Evolutionary conservation across 2,797 vertebrate species (phyloP).

Genomic region (Hipposideros larvatus): DNA sequence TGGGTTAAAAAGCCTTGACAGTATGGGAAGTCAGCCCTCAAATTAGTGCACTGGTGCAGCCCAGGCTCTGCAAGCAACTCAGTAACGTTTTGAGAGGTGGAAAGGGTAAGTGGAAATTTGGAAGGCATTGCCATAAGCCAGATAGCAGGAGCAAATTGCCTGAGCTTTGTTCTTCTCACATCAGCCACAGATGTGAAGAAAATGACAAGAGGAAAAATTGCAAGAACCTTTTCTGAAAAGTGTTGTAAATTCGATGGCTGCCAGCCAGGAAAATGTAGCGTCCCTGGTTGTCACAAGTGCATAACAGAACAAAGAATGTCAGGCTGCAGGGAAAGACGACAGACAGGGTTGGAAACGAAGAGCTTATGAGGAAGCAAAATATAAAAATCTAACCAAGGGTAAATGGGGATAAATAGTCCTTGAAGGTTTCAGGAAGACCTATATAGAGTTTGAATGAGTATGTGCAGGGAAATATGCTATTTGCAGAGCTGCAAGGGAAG

Average conservation of each 20-base stretch:
- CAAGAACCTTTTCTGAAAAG: conserved; percentile 71
- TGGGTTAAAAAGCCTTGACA: not conserved
- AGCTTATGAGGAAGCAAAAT: conserved; percentile 65
- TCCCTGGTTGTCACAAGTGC: conserved; percentile 65
- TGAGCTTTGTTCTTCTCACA: conserved; percentile 68
- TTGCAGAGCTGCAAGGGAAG: not conserved
- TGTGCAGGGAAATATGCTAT: not conserved
- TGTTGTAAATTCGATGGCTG: conserved; percentile 70
- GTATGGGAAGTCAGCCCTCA: not conserved
- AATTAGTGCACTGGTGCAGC: not conserved
- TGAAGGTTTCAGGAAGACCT: conserved; percentile 41
- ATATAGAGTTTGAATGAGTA: not conserved
- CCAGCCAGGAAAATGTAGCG: conserved; percentile 66
- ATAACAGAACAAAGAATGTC: conserved; percentile 72
- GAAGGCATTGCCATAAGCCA: not conserved
- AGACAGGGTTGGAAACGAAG: conserved; percentile 63
- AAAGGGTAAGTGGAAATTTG: not conserved
- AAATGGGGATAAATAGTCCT: conserved; percentile 61
- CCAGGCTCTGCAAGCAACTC: not conserved
- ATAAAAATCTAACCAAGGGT: conserved; percentile 66
- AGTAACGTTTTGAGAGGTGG: not conserved
- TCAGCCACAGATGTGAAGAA: conserved; percentile 76
- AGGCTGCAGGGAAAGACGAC: conserved; percentile 57
- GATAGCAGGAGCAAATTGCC: conserved; percentile 63
- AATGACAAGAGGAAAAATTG: conserved; percentile 70